Conservation (phyloP, 2,797 vertebrate genomes). For the Falco columbarius region DNA sequence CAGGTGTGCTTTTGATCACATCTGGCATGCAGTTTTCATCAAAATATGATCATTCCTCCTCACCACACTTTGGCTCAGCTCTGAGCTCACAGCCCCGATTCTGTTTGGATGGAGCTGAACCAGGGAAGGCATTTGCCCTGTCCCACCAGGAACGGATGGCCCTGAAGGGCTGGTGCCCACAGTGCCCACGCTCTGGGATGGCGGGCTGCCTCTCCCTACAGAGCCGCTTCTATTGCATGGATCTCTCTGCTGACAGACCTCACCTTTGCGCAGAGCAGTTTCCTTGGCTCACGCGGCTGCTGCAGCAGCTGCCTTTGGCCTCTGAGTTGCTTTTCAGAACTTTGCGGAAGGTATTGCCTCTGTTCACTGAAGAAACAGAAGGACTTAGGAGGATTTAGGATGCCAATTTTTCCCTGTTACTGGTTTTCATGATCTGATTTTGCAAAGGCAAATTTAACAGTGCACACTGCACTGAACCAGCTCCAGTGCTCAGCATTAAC, state of each 20-base stretch:
- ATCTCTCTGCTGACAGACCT: neutral
- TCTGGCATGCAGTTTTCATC: neutral
- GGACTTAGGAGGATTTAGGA: neutral
- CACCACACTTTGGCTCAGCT: neutral
- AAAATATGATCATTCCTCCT: neutral
- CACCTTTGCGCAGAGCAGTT: neutral
- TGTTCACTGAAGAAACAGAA: neutral
- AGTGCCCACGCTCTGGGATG: neutral
- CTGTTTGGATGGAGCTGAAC: neutral
- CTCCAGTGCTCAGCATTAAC: neutral
- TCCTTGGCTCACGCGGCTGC: neutral
- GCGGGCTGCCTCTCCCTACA: neutral
- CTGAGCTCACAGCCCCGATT: neutral
- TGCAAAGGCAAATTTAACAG: neutral
- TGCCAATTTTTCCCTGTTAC: neutral
- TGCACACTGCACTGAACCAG: fast-evolving
- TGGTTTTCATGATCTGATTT: neutral
- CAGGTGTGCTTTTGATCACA: neutral
- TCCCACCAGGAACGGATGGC: neutral
- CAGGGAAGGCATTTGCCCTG: neutral
- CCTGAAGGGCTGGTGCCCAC: neutral
- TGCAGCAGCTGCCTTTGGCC: neutral
- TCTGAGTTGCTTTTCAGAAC: neutral
- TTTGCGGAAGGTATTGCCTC: neutral
- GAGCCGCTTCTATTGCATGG: neutral